A percentile compares a stretch with the other conserved stretches of the same genome.
Conservation (phyloP, 1,140 invertebrate species). For the Drosophila bocqueti region DNA sequence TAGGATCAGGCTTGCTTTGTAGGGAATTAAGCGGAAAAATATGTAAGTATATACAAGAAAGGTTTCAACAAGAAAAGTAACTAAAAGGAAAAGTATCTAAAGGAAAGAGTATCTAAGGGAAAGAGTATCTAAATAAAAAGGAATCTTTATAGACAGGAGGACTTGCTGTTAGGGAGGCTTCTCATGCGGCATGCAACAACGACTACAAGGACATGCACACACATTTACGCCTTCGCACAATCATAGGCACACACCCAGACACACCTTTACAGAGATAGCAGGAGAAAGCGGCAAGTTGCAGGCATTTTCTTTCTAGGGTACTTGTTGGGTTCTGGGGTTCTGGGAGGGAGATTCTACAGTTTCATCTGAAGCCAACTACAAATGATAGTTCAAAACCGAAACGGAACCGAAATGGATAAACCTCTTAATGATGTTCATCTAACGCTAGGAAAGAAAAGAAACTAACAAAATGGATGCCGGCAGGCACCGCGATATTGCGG, state of each 20-base stretch:
- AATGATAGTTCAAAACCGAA: conserved; percentile 41
- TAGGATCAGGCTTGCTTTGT: background rate
- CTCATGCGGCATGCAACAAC: conserved; percentile 42
- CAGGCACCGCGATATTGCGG: conserved; percentile 1
- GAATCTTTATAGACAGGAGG: background rate
- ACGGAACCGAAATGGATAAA: conserved; percentile 35
- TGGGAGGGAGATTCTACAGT: conserved; percentile 4
- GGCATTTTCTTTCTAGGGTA: background rate
- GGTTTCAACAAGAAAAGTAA: too few species aligned
- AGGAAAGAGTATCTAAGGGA: background rate
- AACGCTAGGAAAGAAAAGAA: conserved; percentile 19
- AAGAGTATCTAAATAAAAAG: background rate
- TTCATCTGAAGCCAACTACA: conserved; percentile 49
- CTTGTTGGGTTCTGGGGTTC: background rate
- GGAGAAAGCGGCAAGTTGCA: conserved; percentile 7
- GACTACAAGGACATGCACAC: conserved; percentile 29
- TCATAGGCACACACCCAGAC: conserved; percentile 18
- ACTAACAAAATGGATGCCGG: conserved; percentile 19
- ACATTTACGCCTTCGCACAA: conserved; percentile 20
- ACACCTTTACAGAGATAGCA: conserved; percentile 15
- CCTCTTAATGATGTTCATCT: conserved; percentile 44
- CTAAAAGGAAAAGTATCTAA: background rate
- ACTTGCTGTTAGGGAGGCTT: conserved; percentile 17
- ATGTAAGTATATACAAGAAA: too few species aligned
- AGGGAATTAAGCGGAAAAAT: background rate